Evolutionary conservation across 2,797 vertebrate genomes (phyloP).

Genomic region (Remorina albescens): DNA sequence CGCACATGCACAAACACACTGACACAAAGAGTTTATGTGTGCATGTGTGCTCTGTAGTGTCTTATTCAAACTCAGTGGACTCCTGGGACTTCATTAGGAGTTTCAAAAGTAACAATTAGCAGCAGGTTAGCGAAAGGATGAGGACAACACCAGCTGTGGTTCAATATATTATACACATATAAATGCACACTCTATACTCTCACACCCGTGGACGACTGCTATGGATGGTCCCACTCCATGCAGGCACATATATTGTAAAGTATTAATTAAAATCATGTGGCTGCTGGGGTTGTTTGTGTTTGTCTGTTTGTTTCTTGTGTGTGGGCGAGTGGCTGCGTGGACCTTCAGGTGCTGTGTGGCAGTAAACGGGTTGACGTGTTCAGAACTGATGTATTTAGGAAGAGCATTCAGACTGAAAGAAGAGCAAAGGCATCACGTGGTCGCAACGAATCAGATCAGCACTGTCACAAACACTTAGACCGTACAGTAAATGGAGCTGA

Average conservation of each 20-base stretch:
- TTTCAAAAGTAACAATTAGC: slow-evolving; percentile 43
- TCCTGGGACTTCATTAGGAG: slow-evolving; percentile 48
- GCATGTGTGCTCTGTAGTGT: too few species aligned
- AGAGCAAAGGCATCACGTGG: slow-evolving; percentile 52
- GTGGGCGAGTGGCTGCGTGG: background rate
- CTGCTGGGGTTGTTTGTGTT: slow-evolving; percentile 9
- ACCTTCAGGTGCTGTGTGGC: slow-evolving; percentile 10
- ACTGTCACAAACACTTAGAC: slow-evolving; percentile 32
- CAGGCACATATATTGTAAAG: slow-evolving; percentile 10
- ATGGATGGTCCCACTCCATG: background rate
- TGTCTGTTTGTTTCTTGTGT: background rate
- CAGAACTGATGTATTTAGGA: slow-evolving; percentile 27
- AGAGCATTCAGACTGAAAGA: slow-evolving; percentile 54
- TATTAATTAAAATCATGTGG: slow-evolving; percentile 13
- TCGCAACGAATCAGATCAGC: slow-evolving; percentile 51
- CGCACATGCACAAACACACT: background rate
- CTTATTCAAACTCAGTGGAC: slow-evolving; percentile 20
- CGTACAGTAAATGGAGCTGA: slow-evolving; percentile 41
- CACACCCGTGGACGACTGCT: slow-evolving; percentile 7
- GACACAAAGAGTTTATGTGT: slow-evolving; percentile 16
- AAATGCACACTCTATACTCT: background rate
- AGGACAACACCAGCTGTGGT: slow-evolving; percentile 43
- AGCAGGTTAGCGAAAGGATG: slow-evolving; percentile 26
- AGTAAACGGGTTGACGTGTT: background rate
- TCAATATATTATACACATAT: slow-evolving; percentile 13